These are phyloP conservation scores for Arctia plantaginis DNA, from an alignment of 2,888 invertebrate genomes.

Conservation along the genomic window DNA sequence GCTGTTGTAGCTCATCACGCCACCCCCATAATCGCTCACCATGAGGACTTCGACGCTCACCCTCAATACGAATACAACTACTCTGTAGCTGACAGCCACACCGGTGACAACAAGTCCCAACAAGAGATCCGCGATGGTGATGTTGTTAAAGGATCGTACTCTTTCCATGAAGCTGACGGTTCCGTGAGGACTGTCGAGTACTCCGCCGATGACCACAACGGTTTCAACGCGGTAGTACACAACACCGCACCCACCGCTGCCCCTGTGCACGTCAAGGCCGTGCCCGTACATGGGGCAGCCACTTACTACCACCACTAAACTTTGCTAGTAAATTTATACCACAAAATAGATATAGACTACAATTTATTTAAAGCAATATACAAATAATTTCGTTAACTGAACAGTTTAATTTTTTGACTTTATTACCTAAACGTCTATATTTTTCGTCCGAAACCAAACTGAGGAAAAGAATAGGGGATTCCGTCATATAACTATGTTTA, in stretches of 20 bases:
- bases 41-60: conserved; percentile 50
- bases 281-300: conserved; percentile 62
- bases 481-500: too few relatives aligned
- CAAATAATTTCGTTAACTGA: conserved; percentile 60
- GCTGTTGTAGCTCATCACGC: conserved; percentile 60
- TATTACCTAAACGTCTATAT: conserved; percentile 60
- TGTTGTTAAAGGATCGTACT: conserved; percentile 81
- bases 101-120: conserved; percentile 84
- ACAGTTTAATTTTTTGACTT: conserved; percentile 67
- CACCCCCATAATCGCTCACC: conserved; percentile 53
- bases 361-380: conserved; percentile 41
- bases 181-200: conserved; percentile 82
- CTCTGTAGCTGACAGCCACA: conserved; percentile 82
- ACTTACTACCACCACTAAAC: conserved; percentile 70
- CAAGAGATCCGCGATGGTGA: conserved; percentile 83
- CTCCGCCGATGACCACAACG: conserved; percentile 80
- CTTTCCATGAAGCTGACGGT: conserved; percentile 82
- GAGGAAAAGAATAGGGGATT: too few relatives aligned
- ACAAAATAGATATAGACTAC: conserved; percentile 51
- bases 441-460: background rate
- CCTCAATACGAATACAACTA: conserved; percentile 80
- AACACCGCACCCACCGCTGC: conserved; percentile 29
- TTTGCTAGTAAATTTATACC: conserved; percentile 13
- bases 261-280: conserved; percentile 67
- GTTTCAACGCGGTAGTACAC: conserved; percentile 21